Conservation (phyloP, 2,888 invertebrate species). For the Pterostichus niger region DNA sequence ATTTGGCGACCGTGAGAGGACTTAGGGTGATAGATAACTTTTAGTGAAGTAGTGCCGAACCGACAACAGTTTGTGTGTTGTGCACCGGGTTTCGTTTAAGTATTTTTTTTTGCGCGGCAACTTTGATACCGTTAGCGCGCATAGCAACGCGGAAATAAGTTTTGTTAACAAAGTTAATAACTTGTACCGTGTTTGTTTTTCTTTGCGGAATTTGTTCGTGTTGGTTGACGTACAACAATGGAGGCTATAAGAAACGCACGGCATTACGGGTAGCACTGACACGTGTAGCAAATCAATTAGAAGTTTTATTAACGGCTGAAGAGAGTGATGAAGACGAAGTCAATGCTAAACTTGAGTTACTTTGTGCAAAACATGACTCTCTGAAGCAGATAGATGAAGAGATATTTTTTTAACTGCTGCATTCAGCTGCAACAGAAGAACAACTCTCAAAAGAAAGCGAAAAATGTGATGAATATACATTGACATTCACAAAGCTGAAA, state of each 20-base stretch:
- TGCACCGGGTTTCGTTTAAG: no score
- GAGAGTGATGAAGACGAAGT: not conserved
- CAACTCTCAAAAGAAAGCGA: slow-evolving; percentile 56
- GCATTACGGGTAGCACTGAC: slow-evolving; percentile 59
- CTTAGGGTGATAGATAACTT: not conserved
- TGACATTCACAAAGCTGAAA: slow-evolving; percentile 4
- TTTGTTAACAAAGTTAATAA: no score
- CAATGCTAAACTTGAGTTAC: slow-evolving; percentile 3
- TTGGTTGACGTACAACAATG: slow-evolving; percentile 38
- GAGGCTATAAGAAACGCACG: slow-evolving; percentile 63
- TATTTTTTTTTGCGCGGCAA: no score
- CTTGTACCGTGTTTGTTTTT: not conserved
- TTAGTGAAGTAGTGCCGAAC: no score
- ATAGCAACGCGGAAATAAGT: no score
- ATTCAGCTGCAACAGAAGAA: not conserved
- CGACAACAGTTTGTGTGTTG: no score
- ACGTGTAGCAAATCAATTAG: slow-evolving; percentile 60
- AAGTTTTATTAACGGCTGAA: slow-evolving; percentile 24
- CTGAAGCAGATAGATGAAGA: slow-evolving; percentile 26
- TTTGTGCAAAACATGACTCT: slow-evolving; percentile 50
- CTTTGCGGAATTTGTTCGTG: slow-evolving; percentile 1
- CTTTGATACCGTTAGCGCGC: no score
- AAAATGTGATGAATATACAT: slow-evolving; percentile 44
- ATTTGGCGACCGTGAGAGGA: slow-evolving; percentile 62
- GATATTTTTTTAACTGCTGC: slow-evolving; percentile 27